Conservation (phyloP, 2,113 vertebrate species). For the Apus apus region DNA sequence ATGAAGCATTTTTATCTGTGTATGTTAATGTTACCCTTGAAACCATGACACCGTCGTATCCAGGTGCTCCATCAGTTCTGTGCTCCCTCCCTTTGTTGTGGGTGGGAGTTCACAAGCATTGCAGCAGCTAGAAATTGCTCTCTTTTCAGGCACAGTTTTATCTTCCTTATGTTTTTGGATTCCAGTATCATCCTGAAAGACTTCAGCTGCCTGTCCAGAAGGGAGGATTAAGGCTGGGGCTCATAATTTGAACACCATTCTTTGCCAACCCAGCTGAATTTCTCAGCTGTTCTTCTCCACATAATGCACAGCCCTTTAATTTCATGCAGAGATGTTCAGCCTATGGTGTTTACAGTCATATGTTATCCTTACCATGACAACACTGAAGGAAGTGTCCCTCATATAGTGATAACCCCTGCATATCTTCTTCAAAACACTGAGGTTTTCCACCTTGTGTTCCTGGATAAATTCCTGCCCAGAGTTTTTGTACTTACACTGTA, state of each 20-base stretch:
- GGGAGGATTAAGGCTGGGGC: conserved; percentile 27
- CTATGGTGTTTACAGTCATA: conserved; percentile 32
- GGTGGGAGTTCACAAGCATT: not conserved
- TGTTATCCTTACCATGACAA: conserved; percentile 60
- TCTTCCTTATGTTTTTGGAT: conserved; percentile 29
- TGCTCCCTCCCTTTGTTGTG: not conserved
- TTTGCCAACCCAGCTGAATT: conserved; percentile 35
- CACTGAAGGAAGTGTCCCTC: not conserved
- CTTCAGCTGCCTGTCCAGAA: conserved; percentile 25
- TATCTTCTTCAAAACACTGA: conserved; percentile 50
- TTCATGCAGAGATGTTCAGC: conserved; percentile 11
- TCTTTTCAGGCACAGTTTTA: not conserved
- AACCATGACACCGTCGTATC: not conserved
- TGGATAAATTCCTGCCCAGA: not conserved
- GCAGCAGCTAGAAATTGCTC: not conserved
- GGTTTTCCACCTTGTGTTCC: conserved; percentile 37
- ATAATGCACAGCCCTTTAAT: conserved; percentile 35
- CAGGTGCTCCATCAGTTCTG: not conserved
- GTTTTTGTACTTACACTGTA: not conserved
- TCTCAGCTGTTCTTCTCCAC: conserved; percentile 54
- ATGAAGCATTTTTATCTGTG: not conserved
- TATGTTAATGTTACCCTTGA: not conserved
- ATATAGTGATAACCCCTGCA: conserved; percentile 19
- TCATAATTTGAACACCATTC: conserved; percentile 28
- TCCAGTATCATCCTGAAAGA: not conserved